phyloP scores from a whole-genome alignment of 2,888 invertebrate genomes.

The Argyresthia goedartella region DNA sequence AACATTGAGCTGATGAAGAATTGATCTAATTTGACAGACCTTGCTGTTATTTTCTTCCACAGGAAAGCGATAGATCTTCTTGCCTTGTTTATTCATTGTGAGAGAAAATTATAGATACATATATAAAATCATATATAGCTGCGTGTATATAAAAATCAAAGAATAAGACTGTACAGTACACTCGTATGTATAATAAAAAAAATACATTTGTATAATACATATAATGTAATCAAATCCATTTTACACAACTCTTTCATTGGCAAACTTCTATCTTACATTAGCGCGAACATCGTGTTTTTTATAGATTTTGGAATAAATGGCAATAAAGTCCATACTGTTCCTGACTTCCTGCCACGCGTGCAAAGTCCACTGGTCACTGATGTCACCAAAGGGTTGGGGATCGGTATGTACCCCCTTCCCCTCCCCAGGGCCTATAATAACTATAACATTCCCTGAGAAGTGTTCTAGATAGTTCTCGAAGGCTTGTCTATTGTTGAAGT shows the following conservation, averaged over 20 bases:
- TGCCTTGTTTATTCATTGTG: too few relatives aligned
- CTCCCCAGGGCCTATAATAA: conserved; percentile 81
- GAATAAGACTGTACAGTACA: too few relatives aligned
- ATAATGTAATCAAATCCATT: conserved; percentile 3
- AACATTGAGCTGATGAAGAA: conserved; percentile 66
- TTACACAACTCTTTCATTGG: not conserved
- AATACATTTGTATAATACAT: too few relatives aligned
- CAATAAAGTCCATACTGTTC: conserved; percentile 74
- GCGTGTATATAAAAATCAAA: too few relatives aligned
- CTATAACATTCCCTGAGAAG: conserved; percentile 74
- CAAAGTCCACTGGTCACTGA: conserved; percentile 71
- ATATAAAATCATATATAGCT: too few relatives aligned
- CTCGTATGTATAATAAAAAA: too few relatives aligned
- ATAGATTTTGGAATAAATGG: conserved; percentile 68
- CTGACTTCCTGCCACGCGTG: conserved; percentile 70
- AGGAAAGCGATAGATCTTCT: too few relatives aligned
- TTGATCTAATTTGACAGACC: conserved; percentile 13
- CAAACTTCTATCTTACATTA: conserved; percentile 8
- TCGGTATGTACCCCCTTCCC: conserved; percentile 76
- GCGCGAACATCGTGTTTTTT: too few relatives aligned
- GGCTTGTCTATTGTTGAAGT: conserved; percentile 80
- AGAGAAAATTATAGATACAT: too few relatives aligned
- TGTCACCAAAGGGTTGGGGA: conserved; percentile 75
- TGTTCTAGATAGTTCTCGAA: conserved; percentile 76
- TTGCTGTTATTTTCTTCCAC: too few relatives aligned